Evolutionary conservation across 2,888 invertebrate genomes (phyloP), one percentile per base, ranked within the genome.

Genomic region (Drosophila stalkeri): DNA sequence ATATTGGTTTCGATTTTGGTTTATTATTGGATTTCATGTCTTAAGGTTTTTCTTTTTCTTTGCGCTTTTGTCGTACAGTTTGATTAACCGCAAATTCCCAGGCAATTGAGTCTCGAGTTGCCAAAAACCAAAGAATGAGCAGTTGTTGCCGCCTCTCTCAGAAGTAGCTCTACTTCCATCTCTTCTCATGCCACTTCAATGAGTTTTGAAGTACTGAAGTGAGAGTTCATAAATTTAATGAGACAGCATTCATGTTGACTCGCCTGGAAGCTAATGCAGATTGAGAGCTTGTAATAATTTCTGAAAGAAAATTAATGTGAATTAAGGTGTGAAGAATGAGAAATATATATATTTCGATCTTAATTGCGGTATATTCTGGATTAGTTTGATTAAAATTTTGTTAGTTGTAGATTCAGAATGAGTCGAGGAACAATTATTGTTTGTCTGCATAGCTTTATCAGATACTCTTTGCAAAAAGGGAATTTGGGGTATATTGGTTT

Each of bases 1-100:
- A 81, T 77, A 68, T 69, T 75, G 63, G 59, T 64, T 70, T 77
- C 61, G 47, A 65, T 56, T 77, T 66, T 41, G 47, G 59, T 51
- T 66, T 63, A 71, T 72, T 73, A 81, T 72, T 72, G 61, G 51
- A 70, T 72, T 65, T 59, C 54, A 8, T 46, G 18, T 44, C 47
- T 59, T 57, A 16, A 16, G 51, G 12, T 27, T 33, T 16, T 41
- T 41, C n/a, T 16, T 14, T 39, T n/a, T 8, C 14, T 14, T 5
- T 37, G 12, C 14, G 12, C 3, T n/a, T 18, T 37, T 64, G 27
- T 49, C 46, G 20, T 57, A 33, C 60, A 69, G 47, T 64, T 72
- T 70, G 83, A 77, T 77, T 80, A 82, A 83, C 89, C 83, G 64
- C 83, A 86, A 71, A 83, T 82, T 83, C 89, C 80, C 86, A 80